Base-by-base conservation (phyloP, 2,888 invertebrate species). In the Philopedon plagiatum region DNA sequence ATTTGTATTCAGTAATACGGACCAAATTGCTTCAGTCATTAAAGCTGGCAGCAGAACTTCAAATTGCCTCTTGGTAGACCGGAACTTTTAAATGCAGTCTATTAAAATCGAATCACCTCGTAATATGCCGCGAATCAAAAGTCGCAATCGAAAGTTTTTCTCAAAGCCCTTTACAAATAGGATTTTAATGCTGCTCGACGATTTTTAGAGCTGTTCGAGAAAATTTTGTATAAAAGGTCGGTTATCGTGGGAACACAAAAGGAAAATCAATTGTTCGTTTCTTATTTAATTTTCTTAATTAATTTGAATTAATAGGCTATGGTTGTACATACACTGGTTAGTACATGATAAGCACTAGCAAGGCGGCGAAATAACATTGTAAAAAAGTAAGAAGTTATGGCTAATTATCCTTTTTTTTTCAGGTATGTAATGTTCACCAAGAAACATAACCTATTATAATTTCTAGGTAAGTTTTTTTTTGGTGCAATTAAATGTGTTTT, bases 71-170 rank as follows among this genome's bases (percentile, higher is more conserved):
- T 49, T 67, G 34, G 15, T 49, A 26, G 37, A 21, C 23, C 57
- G 37, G 57, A 65, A 66, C 58, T 66, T 65, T 66, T 58, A 66
- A 66, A 54, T 19, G 49, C 61, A 41, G 51, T 61, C 60, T 61
- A 68, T 68, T 68, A 68, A 68, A 68, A 68, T 61, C 61, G 44
- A 61, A 68, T 68, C 61, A 54, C 60, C 49, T 41, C 32, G 39
- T 68, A 68, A 61, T 68, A 57, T 51, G 56, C 49, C 60, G 58
- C 37, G 26, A 60, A 67, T 67, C 58, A 34, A 67, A 67, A 67
- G 39, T 60, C 49, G 58, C 58, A 49, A 51, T 67, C 67, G 39
- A 60, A 60, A 60, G 60, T 60, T 67, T 67, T 58, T 49, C 67
- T 57, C 57, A 56, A 56, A 29, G 67, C 66, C 34, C 60, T 39